Evolutionary conservation across 2,888 invertebrate genomes (phyloP).

Genomic region (Clivina fossor): DNA sequence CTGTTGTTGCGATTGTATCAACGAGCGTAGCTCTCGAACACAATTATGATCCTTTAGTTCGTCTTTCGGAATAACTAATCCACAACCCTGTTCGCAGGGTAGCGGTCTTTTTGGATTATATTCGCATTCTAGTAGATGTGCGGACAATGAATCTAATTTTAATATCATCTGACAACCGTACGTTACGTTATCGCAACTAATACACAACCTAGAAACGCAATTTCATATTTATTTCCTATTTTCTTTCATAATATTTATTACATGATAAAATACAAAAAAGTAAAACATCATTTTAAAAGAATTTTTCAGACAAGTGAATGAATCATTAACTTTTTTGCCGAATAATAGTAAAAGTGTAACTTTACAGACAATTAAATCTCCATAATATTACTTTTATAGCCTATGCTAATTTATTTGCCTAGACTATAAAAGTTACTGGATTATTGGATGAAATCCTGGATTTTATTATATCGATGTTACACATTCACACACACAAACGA

Average conservation of each 20-base stretch:
- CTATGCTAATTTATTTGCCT: no score
- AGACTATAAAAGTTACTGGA: no score
- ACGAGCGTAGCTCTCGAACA: conserved; percentile 79
- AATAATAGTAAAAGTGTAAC: no score
- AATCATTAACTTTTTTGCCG: no score
- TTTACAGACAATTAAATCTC: no score
- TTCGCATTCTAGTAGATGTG: conserved; percentile 89
- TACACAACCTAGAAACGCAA: conserved; percentile 75
- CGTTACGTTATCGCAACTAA: conserved; percentile 87
- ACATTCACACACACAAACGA: no score
- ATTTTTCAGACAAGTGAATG: no score
- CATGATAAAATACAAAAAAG: not conserved
- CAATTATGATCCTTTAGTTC: conserved; percentile 94
- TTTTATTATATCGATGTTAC: no score
- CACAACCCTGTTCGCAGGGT: conserved; percentile 92
- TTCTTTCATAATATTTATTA: conserved; percentile 38
- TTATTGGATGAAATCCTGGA: no score
- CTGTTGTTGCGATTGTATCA: conserved; percentile 84
- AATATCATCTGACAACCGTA: conserved; percentile 84
- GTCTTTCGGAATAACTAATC: conserved; percentile 92
- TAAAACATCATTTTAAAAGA: no score
- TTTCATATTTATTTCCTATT: conserved; percentile 37
- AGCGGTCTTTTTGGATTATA: conserved; percentile 93
- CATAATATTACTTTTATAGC: no score
- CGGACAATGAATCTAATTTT: conserved; percentile 82